Base-by-base conservation (phyloP, 2,888 invertebrate species). In the Sphinx pinastri region DNA sequence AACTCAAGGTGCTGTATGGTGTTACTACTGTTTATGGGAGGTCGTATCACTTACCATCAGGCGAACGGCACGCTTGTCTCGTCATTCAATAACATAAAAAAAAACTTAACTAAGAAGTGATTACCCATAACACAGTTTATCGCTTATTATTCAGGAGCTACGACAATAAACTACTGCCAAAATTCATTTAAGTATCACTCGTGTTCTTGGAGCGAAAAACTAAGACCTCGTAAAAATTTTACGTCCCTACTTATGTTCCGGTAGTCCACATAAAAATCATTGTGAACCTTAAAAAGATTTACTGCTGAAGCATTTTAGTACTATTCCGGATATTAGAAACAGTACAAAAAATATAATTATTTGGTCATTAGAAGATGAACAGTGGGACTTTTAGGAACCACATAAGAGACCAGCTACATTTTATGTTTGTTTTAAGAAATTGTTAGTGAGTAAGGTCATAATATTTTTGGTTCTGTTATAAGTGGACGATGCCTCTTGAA, bases 241-340 rank as follows among this genome's bases (percentile, higher is more conserved):
- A 68, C 14, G 58, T 8, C 59, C 16, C 11, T 59, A 25, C 59
- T 63, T 63, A 49, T 13, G 60, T 47, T 60, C 63, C 49, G 49
- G 63, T 63, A 63, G 63, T 49, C 19, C 19, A 19, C 63, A 63
- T 63, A 63, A 63, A 63, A 63, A 49, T 63, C 11, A 63, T 60
- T 57, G 13, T 6, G 49, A 49, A 47, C 19, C 63, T n/a, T 8
- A 47, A 63, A 63, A n/a, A 19, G 47, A 63, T 63, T 63, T 63
- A 63, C 49, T 63, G 19, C 63, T 11, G 19, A 54, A 45, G n/a
- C 47, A 60, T 45, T 60, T 60, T 16, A 16, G 16, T 45, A 12
- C 10, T 16, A 47, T 60, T 16, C 47, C 60, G 47, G 47, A 60
- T 60, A 60, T 63, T 47, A 47, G 47, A 47, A 63, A 13, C 19